A percentile compares a stretch with the other conserved stretches of the same genome.
Conservation (phyloP, 2,888 invertebrate genomes). For the Petrophora chlorosata region DNA sequence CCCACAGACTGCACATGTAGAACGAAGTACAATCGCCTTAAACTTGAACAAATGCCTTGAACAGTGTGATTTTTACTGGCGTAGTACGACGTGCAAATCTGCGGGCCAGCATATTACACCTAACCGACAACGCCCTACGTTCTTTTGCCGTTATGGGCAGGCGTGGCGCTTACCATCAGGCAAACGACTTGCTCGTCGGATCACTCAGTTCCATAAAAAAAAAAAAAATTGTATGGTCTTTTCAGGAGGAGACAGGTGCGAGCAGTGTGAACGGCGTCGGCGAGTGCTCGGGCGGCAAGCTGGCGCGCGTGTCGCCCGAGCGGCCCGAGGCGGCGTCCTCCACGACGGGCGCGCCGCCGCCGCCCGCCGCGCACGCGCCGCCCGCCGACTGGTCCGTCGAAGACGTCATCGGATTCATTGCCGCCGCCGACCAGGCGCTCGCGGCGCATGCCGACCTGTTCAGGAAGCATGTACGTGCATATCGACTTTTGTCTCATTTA, state of each 20-base stretch:
- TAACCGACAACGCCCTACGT: too few relatives aligned
- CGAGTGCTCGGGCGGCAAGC: conserved; percentile 47
- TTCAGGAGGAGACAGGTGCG: conserved; percentile 49
- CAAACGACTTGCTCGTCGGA: too few relatives aligned
- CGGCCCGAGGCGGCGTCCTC: conserved; percentile 88
- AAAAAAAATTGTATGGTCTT: not conserved
- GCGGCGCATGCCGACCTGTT: conserved; percentile 95
- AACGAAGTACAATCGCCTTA: too few relatives aligned
- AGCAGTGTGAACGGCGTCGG: conserved; percentile 36
- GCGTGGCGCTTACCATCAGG: too few relatives aligned
- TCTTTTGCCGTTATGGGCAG: too few relatives aligned
- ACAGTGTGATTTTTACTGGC: too few relatives aligned
- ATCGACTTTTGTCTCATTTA: too few relatives aligned
- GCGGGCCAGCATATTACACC: too few relatives aligned
- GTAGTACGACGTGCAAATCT: too few relatives aligned
- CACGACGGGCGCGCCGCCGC: conserved; percentile 82
- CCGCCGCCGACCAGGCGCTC: conserved; percentile 91
- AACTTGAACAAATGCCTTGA: too few relatives aligned
- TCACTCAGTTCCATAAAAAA: too few relatives aligned
- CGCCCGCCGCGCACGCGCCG: conserved; percentile 68
- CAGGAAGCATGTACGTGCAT: conserved; percentile 93
- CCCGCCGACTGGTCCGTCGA: conserved; percentile 97
- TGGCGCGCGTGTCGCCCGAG: conserved; percentile 81
- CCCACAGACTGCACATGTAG: too few relatives aligned
- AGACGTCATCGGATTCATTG: conserved; percentile 96